A percentile compares a stretch with the other conserved stretches of the same genome.
Conservation (phyloP, 2,113 vertebrate genomes). For the Upupa epops region DNA sequence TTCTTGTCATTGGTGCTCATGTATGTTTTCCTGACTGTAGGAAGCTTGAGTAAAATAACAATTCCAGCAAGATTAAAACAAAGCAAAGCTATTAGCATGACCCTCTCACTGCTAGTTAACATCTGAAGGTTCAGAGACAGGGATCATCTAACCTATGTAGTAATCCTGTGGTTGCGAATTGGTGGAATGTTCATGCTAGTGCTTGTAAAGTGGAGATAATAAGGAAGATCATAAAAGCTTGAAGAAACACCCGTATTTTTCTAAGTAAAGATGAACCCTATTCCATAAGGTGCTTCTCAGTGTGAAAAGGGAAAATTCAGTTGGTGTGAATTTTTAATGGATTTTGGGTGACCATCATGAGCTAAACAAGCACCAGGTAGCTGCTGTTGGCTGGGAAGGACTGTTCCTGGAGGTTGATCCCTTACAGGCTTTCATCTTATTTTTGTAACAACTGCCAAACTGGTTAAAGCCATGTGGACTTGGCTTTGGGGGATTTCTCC, state of each 20-base stretch:
- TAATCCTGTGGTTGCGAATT: background rate
- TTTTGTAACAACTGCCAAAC: rapidly evolving
- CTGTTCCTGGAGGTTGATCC: background rate
- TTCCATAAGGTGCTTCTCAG: background rate
- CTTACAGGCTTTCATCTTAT: background rate
- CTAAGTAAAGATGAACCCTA: background rate
- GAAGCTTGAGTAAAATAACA: background rate
- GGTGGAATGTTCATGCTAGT: background rate
- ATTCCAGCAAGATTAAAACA: background rate
- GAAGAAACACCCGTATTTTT: background rate
- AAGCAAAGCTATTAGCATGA: background rate
- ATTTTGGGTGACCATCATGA: background rate
- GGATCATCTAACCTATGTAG: background rate
- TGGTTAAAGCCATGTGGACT: background rate
- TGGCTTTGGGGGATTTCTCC: background rate
- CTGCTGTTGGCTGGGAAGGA: background rate
- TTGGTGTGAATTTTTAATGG: background rate
- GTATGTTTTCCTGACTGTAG: background rate
- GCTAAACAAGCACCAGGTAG: background rate
- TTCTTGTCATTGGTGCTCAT: background rate
- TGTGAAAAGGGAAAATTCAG: background rate
- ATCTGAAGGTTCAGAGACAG: background rate
- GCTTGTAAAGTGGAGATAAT: background rate
- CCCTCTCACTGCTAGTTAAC: background rate
- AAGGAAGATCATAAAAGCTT: background rate